Conservation (phyloP, 23 tunicate species). For the Aplidium turbinatum region DNA sequence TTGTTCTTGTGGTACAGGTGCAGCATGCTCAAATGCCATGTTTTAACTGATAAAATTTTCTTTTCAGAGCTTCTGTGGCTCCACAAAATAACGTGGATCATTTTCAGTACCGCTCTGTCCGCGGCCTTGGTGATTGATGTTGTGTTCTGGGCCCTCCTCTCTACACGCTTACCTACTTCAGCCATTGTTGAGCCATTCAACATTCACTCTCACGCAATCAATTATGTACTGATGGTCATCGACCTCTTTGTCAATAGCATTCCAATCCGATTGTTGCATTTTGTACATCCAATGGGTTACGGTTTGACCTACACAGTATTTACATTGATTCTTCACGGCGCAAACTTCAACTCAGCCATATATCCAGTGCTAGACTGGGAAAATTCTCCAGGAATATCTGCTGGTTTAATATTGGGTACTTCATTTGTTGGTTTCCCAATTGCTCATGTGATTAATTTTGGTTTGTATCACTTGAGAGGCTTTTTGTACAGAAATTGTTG, state of each 20-base stretch:
- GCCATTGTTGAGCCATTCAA: conserved; percentile 34
- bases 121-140: conserved; percentile 42
- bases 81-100: conserved; percentile 51
- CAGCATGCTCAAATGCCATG: too few species aligned
- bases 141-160: conserved; percentile 46
- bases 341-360: conserved; percentile 37
- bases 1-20: too few species aligned
- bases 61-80: conserved; percentile 60
- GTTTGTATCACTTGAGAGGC: conserved; percentile 3
- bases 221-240: conserved; percentile 38
- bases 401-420: neutral
- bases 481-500: conserved; percentile 24
- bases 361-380: conserved; percentile 56
- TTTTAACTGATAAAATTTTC: too few species aligned
- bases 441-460: conserved; percentile 2
- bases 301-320: conserved; percentile 49
- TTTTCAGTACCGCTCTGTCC: conserved; percentile 26
- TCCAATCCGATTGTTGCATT: conserved; percentile 62
- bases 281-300: conserved; percentile 38
- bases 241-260: conserved; percentile 37
- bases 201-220: conserved; percentile 61
- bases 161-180: neutral
- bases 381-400: conserved; percentile 24
- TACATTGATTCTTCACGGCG: conserved; percentile 53
- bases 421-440: conserved; percentile 30